These are phyloP conservation scores for Bellardia bayeri DNA, from an alignment of 2,888 invertebrate genomes.

Conservation along the genomic window DNA sequence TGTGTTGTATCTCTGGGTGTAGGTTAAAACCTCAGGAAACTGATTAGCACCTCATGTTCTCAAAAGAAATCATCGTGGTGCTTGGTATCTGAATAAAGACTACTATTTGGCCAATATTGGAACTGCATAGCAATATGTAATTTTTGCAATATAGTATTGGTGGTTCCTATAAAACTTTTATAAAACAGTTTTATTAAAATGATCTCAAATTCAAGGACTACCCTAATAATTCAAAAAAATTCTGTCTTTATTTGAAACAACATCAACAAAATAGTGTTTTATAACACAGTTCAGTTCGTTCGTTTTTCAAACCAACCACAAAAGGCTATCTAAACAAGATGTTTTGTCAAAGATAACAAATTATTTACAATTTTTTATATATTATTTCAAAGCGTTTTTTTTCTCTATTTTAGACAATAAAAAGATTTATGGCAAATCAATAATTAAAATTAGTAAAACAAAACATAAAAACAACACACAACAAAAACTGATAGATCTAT, in stretches of 20 bases:
- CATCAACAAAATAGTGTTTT: constrained; percentile 15
- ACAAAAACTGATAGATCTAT: constrained; percentile 34
- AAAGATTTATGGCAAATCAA: constrained; percentile 67
- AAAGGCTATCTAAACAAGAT: constrained; percentile 67
- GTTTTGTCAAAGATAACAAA: constrained; percentile 67
- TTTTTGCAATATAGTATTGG: too few species aligned
- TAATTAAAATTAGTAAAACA: constrained; percentile 71
- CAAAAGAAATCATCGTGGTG: too few species aligned
- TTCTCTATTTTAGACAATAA: constrained; percentile 18
- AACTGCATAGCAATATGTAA: too few species aligned
- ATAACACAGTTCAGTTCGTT: constrained; percentile 12
- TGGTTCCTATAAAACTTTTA: too few species aligned
- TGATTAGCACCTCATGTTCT: too few species aligned
- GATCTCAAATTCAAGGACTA: too few species aligned
- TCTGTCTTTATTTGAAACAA: constrained; percentile 11
- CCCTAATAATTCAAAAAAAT: neutral
- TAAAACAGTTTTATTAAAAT: too few species aligned
- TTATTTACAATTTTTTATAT: constrained; percentile 43
- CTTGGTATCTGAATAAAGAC: too few species aligned
- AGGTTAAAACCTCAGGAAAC: too few species aligned
- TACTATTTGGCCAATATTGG: too few species aligned
- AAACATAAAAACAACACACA: constrained; percentile 22
- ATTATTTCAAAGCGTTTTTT: constrained; percentile 21
- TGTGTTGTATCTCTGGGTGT: too few species aligned
- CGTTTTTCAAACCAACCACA: constrained; percentile 36